Base-by-base conservation (phyloP, 2,797 vertebrate genomes). In the Carapus acus region DNA sequence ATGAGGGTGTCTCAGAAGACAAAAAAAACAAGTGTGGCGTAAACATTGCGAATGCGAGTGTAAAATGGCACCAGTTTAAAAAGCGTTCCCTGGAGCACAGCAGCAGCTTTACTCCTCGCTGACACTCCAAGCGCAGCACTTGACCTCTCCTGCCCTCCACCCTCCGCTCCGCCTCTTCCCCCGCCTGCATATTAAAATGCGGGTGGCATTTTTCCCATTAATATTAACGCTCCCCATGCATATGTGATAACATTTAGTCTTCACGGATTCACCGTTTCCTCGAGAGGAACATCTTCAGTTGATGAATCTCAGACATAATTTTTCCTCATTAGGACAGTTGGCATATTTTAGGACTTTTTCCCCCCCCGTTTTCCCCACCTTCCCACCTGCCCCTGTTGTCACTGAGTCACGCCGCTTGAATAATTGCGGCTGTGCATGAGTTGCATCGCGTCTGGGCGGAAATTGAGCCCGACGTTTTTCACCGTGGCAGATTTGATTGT, bases 181-280 rank as follows among this genome's bases (percentile, higher is more conserved):
- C 50, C 69, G 64, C 59, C 48, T 51, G 79, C 24, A 27, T 27
- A 27, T 27, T 27, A 9, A 27, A 27, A 27, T 27, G 24, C 24
- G 24, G 24, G 9, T 9, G 9, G 24, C 24, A 27, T 33, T 33
- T 4, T 33, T 4, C 14, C 31, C 31, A 7, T 33, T 7, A 79
- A 78, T 83, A 74, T 74, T 73, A 70, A 84, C 47, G 54, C 38
- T 44, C 18, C 49, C 22, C 57, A 67, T 76, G 78, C 70, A 81
- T 78, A 67, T 74, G 55, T 70, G 71, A 80, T 77, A 62, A 56
- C 52, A 64, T 80, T 74, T 76, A 49, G 60, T 57, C 65, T 72
- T 78, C 54, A 39, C 47, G 37, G 41, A 69, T 77, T 74, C 68
- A 75, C 51, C 62, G 37, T 53, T 71, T 66, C 24, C 46, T 70